These are phyloP conservation scores for Chouioia cunea DNA, from an alignment of 2,888 invertebrate species.

Conservation along the genomic window DNA sequence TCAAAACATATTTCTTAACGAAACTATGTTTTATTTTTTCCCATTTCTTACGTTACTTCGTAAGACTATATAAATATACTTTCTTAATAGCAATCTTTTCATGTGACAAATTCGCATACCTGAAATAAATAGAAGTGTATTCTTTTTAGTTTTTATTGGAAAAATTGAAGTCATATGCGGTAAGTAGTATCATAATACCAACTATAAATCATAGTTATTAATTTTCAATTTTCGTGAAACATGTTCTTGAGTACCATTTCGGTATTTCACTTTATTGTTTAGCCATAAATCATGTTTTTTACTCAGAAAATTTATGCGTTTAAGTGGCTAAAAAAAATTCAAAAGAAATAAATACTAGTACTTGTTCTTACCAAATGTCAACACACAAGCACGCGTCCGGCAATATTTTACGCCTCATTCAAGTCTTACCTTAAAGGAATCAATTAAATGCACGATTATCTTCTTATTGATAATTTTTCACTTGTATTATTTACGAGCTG, in stretches of 20 bases:
- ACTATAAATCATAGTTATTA: background rate
- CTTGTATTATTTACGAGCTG: conserved; percentile 29
- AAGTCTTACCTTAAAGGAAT: conserved; percentile 27
- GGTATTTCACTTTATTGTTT: background rate
- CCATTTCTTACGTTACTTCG: too few relatives aligned
- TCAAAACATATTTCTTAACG: too few relatives aligned
- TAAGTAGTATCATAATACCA: background rate
- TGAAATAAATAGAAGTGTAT: too few relatives aligned
- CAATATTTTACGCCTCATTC: conserved; percentile 36
- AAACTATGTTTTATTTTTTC: too few relatives aligned
- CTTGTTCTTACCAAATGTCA: conserved; percentile 30
- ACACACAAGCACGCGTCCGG: conserved; percentile 21
- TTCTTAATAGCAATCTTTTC: too few relatives aligned
- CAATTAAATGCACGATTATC: conserved; percentile 43
- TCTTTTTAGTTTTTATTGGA: too few relatives aligned
- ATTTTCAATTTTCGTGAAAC: background rate
- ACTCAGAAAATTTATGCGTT: conserved; percentile 40
- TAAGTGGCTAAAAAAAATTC: conserved; percentile 1
- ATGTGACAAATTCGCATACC: too few relatives aligned
- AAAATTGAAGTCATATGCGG: background rate
- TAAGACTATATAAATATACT: too few relatives aligned
- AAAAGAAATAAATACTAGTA: conserved; percentile 6
- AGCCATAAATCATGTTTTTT: conserved; percentile 26
- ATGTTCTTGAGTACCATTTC: background rate
- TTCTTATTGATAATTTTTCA: conserved; percentile 46